Evolutionary conservation across 2,888 invertebrate species (phyloP).

Genomic region (Corbicula japonica): DNA sequence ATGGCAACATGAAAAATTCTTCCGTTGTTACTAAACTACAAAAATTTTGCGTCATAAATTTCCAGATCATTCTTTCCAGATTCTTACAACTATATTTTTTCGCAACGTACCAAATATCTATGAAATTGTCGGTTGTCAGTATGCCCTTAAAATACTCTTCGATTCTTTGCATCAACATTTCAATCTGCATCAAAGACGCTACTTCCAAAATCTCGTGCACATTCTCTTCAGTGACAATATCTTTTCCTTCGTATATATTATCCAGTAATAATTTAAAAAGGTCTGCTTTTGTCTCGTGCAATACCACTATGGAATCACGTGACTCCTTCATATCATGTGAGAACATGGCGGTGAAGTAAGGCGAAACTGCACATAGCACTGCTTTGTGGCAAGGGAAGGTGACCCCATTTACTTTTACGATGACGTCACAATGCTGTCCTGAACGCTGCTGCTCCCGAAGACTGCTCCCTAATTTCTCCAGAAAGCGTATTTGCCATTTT

Average conservation of each 20-base stretch:
- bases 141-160: slow-evolving; percentile 91
- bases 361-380: slow-evolving; percentile 71
- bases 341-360: slow-evolving; percentile 73
- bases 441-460: slow-evolving; percentile 20
- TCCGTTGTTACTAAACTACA: slow-evolving; percentile 61
- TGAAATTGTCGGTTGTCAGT: slow-evolving; percentile 92
- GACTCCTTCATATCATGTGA: slow-evolving; percentile 68
- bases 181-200: slow-evolving; percentile 94
- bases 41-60: slow-evolving; percentile 89
- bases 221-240: slow-evolving; percentile 92
- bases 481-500: slow-evolving; percentile 11
- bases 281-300: slow-evolving; percentile 89
- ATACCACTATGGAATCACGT: slow-evolving; percentile 55
- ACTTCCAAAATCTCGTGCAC: slow-evolving; percentile 91
- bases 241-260: slow-evolving; percentile 93
- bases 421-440: slow-evolving; percentile 68
- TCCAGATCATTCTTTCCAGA: slow-evolving; percentile 90
- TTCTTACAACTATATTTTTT: slow-evolving; percentile 91
- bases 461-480: slow-evolving; percentile 1
- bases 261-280: slow-evolving; percentile 93
- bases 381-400: slow-evolving; percentile 71
- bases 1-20: slow-evolving; percentile 89
- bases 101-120: slow-evolving; percentile 94
- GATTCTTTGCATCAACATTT: slow-evolving; percentile 92
- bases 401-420: slow-evolving; percentile 60